A percentile compares a stretch with the other conserved stretches of the same genome.
Conservation (phyloP, 2,888 invertebrate genomes). For the Lissocephala sabroskyi region DNA sequence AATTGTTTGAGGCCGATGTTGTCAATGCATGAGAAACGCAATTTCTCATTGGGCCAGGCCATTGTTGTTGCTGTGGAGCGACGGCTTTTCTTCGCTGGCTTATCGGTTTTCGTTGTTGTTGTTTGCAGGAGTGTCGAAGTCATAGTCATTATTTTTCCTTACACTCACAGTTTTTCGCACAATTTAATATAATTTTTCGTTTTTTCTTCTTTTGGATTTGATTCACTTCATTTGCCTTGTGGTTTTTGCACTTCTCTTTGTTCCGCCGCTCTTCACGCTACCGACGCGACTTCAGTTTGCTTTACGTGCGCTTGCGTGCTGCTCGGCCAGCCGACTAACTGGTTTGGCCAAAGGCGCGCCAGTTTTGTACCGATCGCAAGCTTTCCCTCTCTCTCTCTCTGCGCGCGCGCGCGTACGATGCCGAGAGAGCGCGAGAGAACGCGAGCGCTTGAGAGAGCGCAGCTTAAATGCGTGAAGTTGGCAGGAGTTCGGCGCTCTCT, state of each 20-base stretch:
- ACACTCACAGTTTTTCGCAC: not conserved
- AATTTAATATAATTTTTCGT: no score
- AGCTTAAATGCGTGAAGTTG: no score
- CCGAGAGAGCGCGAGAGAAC: no score
- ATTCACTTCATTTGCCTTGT: slow-evolving; percentile 33
- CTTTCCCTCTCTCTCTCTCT: not conserved
- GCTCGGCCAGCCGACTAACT: slow-evolving; percentile 62
- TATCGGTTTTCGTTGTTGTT: slow-evolving; percentile 19
- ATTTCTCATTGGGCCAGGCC: slow-evolving; percentile 72
- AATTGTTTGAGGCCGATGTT: slow-evolving; percentile 71
- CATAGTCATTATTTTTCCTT: slow-evolving; percentile 54
- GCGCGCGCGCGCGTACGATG: no score
- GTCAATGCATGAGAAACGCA: slow-evolving; percentile 71
- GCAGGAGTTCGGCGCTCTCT: no score
- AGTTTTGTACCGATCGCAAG: slow-evolving; percentile 38
- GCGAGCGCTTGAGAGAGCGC: no score
- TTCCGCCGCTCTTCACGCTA: slow-evolving; percentile 12
- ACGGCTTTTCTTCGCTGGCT: slow-evolving; percentile 17
- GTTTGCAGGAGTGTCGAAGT: slow-evolving; percentile 70
- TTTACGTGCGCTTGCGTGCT: slow-evolving; percentile 6
- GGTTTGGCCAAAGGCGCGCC: slow-evolving; percentile 54
- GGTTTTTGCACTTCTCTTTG: slow-evolving; percentile 20
- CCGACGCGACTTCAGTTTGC: slow-evolving; percentile 18
- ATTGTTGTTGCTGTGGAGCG: slow-evolving; percentile 49
- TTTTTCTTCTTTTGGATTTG: slow-evolving; percentile 15